phyloP scores from a whole-genome alignment of 2,797 vertebrate species.

The Smutsia gigantea region DNA sequence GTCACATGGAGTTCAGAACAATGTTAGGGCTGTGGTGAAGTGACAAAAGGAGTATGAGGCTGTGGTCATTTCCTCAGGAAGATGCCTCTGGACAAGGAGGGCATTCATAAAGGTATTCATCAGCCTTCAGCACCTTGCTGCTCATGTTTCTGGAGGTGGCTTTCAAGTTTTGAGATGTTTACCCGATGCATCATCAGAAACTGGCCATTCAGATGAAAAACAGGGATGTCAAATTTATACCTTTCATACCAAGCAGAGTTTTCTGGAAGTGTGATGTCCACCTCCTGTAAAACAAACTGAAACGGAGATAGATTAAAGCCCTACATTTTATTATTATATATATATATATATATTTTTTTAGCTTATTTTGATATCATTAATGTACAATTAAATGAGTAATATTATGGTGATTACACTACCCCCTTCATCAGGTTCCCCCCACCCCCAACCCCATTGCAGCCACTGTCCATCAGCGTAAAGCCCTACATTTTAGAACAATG shows the following conservation, averaged over 20 bases:
- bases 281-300: slow-evolving; percentile 92
- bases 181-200: slow-evolving; percentile 93
- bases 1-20: slow-evolving; percentile 11
- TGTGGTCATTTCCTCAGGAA: not conserved
- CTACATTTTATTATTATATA: too few relatives aligned
- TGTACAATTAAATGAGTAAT: too few relatives aligned
- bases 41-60: not conserved
- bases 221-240: slow-evolving; percentile 92
- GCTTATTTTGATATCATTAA: too few relatives aligned
- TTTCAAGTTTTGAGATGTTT: slow-evolving; percentile 87
- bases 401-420: too few relatives aligned
- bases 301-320: slow-evolving; percentile 60
- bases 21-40: not conserved
- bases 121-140: slow-evolving; percentile 58
- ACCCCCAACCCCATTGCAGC: too few relatives aligned
- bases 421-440: too few relatives aligned
- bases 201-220: slow-evolving; percentile 92
- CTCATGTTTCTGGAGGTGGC: slow-evolving; percentile 85
- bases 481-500: not conserved
- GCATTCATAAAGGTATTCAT: not conserved
- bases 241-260: slow-evolving; percentile 89
- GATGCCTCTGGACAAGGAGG: not conserved
- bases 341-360: too few relatives aligned
- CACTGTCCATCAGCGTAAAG: too few relatives aligned
- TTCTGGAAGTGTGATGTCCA: slow-evolving; percentile 91